These are phyloP conservation scores for Dorcus parallelipipedus DNA, from an alignment of 2,888 invertebrate genomes.

Conservation along the genomic window DNA sequence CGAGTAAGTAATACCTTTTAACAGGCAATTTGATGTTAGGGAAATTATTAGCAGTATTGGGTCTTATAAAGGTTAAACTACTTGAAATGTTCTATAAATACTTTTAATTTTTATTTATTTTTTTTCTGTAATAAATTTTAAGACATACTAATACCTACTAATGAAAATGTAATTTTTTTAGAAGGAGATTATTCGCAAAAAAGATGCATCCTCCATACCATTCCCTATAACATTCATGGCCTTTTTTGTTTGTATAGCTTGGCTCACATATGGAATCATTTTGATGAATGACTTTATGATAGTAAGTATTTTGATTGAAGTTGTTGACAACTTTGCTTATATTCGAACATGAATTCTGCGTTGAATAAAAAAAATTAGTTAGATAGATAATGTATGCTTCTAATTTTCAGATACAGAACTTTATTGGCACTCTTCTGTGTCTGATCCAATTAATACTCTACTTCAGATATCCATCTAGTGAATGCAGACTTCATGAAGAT, in stretches of 20 bases:
- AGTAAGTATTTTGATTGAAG: constrained; percentile 54
- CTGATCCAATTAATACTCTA: constrained; percentile 65
- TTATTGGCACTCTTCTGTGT: constrained; percentile 60
- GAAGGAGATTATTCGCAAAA: constrained; percentile 73
- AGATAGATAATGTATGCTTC: too few relatives aligned
- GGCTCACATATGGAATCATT: constrained; percentile 79
- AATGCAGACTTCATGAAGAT: constrained; percentile 1
- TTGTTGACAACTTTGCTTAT: background rate
- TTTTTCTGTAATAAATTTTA: background rate
- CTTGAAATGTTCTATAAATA: too few relatives aligned
- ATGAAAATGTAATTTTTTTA: constrained; percentile 47
- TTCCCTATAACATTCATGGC: constrained; percentile 85
- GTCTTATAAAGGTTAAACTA: too few relatives aligned
- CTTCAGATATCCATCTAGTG: constrained; percentile 59
- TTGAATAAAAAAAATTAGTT: background rate
- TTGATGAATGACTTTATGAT: constrained; percentile 72
- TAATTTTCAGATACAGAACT: constrained; percentile 66
- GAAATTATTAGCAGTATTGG: too few relatives aligned
- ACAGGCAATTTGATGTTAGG: too few relatives aligned
- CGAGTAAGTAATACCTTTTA: too few relatives aligned
- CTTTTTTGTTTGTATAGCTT: constrained; percentile 71
- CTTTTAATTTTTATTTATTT: background rate
- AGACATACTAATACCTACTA: constrained; percentile 2
- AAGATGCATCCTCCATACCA: constrained; percentile 83
- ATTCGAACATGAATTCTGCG: background rate